Percentiles rank a stretch among this genome's conserved stretches.
phyloP scores from a whole-genome alignment of 2,113 vertebrate genomes.

The Dryoscopus gambensis region DNA sequence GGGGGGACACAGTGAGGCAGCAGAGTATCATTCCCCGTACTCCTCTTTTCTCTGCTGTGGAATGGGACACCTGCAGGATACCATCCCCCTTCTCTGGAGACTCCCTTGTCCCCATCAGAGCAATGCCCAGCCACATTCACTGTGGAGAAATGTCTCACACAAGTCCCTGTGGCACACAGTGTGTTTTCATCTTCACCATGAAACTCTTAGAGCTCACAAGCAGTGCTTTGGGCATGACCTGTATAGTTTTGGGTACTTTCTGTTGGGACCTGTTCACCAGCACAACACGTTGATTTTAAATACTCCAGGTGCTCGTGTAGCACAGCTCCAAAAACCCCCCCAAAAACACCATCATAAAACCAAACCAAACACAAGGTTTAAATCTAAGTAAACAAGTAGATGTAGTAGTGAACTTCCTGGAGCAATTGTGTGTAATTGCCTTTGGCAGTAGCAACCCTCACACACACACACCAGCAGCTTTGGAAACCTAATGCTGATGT shows the following conservation, averaged over 20 bases:
- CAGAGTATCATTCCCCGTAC: background rate
- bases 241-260: background rate
- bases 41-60: too few species aligned
- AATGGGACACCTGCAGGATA: too few species aligned
- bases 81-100: too few species aligned
- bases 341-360: too few species aligned
- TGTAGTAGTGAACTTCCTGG: background rate
- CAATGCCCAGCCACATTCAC: fast-evolving
- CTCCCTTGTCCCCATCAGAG: too few species aligned
- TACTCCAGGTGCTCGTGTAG: background rate
- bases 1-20: fast-evolving
- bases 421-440: background rate
- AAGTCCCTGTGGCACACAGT: fast-evolving
- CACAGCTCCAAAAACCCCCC: background rate
- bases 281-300: background rate
- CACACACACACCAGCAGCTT: background rate
- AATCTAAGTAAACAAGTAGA: background rate
- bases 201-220: background rate
- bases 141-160: too few species aligned
- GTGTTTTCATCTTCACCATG: fast-evolving
- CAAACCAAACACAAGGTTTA: background rate
- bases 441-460: background rate
- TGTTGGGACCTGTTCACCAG: background rate
- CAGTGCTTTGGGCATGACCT: background rate
- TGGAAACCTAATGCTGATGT: background rate